Percentiles rank a stretch among this genome's conserved stretches.
These are phyloP conservation scores for Rhynchonycteris naso DNA, from an alignment of 2,797 vertebrate genomes.

Conservation along the genomic window DNA sequence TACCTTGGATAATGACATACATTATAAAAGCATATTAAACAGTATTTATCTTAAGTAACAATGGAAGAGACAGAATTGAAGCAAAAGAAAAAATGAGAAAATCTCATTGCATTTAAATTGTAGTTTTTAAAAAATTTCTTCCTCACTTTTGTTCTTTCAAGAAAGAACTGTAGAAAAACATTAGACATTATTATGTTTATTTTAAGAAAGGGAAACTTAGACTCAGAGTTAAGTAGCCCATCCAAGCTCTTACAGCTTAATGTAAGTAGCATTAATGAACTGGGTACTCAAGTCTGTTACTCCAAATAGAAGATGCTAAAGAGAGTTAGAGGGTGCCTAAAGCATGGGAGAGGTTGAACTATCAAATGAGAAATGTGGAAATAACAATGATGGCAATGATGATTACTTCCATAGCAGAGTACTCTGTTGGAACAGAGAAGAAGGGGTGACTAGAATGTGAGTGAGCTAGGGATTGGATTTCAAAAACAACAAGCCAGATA, in stretches of 20 bases:
- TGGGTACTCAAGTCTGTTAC: not conserved
- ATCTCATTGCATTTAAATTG: not conserved
- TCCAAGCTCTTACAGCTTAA: not conserved
- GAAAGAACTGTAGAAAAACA: not conserved
- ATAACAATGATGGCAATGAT: not conserved
- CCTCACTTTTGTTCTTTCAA: not conserved
- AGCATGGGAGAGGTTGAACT: not conserved
- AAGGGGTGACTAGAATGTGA: not conserved
- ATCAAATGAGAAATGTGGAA: not conserved
- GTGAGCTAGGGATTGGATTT: not conserved
- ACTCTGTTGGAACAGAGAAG: not conserved
- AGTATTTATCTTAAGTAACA: slow-evolving; percentile 4
- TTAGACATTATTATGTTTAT: not conserved
- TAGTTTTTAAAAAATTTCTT: not conserved
- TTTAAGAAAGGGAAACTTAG: not conserved
- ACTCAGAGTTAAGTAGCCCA: not conserved
- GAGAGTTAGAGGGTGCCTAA: not conserved
- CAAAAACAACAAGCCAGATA: not conserved
- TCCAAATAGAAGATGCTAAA: not conserved
- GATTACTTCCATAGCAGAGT: not conserved
- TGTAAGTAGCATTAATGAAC: not conserved
- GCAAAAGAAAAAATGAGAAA: slow-evolving; percentile 12
- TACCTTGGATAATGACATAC: not conserved
- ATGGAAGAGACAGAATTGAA: not conserved
- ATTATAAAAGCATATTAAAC: not conserved